Conservation (phyloP, 1,140 invertebrate species). For the Zophobas morio region DNA sequence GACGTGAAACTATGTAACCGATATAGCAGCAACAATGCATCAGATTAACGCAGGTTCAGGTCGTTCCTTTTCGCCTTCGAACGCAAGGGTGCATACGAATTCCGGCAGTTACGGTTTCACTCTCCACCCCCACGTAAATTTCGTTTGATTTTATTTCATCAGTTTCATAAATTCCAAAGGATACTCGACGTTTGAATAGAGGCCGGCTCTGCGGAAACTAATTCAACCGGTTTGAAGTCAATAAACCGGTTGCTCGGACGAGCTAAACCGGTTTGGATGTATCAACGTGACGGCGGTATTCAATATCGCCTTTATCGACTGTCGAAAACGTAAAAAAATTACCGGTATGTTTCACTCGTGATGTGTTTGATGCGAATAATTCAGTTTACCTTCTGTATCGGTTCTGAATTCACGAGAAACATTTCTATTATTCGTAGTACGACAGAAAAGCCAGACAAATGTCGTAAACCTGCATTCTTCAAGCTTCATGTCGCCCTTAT, state of each 20-base stretch:
- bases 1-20: constrained; percentile 10
- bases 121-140: not conserved
- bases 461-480: constrained; percentile 36
- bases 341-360: no score
- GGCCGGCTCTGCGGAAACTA: no score
- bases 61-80: not conserved
- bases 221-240: no score
- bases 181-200: no score
- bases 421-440: constrained; percentile 23
- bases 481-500: constrained; percentile 27
- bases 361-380: not conserved
- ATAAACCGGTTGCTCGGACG: no score
- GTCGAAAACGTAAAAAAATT: no score
- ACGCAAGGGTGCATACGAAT: not conserved
- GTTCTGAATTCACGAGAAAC: not conserved
- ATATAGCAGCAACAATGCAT: not conserved
- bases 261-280: no score
- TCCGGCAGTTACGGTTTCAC: not conserved
- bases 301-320: no score
- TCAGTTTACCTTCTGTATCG: constrained; percentile 1
- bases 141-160: no score
- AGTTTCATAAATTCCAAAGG: no score
- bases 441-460: constrained; percentile 26
- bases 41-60: not conserved
- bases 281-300: no score